These are phyloP conservation scores for Acleris cristana DNA, from an alignment of 2,888 invertebrate genomes.

Conservation along the genomic window DNA sequence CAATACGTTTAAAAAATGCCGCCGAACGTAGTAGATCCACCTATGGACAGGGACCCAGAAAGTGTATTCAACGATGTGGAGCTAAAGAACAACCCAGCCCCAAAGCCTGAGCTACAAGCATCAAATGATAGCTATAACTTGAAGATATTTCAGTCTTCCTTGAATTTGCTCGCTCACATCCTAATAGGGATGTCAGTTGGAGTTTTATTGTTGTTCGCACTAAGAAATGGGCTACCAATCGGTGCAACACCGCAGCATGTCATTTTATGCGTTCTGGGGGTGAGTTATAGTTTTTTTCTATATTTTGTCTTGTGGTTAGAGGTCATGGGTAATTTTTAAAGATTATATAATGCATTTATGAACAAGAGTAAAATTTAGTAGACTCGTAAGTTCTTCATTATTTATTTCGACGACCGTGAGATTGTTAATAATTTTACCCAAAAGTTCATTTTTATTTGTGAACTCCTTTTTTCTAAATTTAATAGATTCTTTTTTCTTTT, in stretches of 20 bases:
- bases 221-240: constrained; percentile 55
- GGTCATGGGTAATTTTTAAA: neutral
- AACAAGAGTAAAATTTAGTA: no score
- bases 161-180: constrained; percentile 60
- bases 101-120: neutral
- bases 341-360: no score
- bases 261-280: constrained; percentile 68
- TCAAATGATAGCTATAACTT: constrained; percentile 48
- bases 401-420: no score
- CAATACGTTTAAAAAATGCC: constrained; percentile 42
- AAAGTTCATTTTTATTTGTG: no score
- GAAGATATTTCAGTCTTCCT: constrained; percentile 55
- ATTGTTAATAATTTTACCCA: no score
- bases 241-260: constrained; percentile 58
- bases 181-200: constrained; percentile 65
- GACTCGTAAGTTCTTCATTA: no score
- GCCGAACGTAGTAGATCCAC: constrained; percentile 47
- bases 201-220: constrained; percentile 52
- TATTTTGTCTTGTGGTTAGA: no score
- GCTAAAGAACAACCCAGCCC: neutral
- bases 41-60: constrained; percentile 44
- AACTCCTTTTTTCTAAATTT: no score
- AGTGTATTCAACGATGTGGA: constrained; percentile 11
- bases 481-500: no score
- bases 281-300: constrained; percentile 50